phyloP scores from a whole-genome alignment of 2,888 invertebrate genomes.

The Prosopocoilus inquinatus region DNA sequence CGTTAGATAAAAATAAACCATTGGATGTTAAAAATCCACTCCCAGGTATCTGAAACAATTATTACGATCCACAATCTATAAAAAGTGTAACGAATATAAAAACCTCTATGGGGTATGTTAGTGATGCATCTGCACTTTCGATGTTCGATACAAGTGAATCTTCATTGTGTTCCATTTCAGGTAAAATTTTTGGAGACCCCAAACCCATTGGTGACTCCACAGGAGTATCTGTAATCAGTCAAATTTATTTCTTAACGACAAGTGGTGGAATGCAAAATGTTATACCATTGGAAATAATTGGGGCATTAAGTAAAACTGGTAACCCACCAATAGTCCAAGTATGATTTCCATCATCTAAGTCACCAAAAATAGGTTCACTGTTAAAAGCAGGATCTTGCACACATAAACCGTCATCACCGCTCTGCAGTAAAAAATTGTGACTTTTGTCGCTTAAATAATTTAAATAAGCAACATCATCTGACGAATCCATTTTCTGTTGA shows the following conservation, averaged over 20 bases:
- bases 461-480: conserved; percentile 41
- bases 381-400: conserved; percentile 35
- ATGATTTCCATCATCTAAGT: conserved; percentile 36
- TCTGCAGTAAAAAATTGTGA: conserved; percentile 38
- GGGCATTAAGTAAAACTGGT: conserved; percentile 39
- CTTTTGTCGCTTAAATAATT: conserved; percentile 40
- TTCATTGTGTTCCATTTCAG: conserved; percentile 11
- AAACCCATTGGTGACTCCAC: conserved; percentile 16
- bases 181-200: conserved; percentile 11
- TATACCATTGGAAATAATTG: conserved; percentile 34
- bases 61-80: background rate
- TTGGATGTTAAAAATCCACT: conserved; percentile 34
- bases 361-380: conserved; percentile 41
- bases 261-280: background rate
- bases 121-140: conserved; percentile 15
- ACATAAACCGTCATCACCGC: conserved; percentile 33
- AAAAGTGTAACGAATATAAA: background rate
- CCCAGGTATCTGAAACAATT: conserved; percentile 29
- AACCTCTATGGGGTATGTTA: conserved; percentile 29
- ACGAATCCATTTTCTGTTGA: conserved; percentile 24
- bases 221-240: conserved; percentile 19
- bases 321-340: conserved; percentile 42
- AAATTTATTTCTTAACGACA: conserved; percentile 2
- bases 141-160: conserved; percentile 13
- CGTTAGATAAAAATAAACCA: conserved; percentile 34